Evolutionary conservation across 2,113 vertebrate genomes (phyloP).

Genomic region (Rhynchomys soricoides): DNA sequence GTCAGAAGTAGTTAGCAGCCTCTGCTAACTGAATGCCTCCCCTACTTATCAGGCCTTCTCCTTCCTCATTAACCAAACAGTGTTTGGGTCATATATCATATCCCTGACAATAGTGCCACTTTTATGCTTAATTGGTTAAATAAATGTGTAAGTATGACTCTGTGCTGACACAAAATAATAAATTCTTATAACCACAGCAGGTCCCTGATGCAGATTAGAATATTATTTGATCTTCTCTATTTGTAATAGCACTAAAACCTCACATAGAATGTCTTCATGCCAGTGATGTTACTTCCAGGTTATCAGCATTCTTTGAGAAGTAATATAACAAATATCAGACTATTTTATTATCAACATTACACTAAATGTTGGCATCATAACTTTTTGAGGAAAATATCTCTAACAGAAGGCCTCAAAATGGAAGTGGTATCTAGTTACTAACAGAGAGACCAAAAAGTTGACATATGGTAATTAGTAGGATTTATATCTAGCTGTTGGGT

Average conservation of each 20-base stretch:
- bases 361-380: neutral
- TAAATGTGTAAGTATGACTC: conserved; percentile 81
- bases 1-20: conserved; percentile 74
- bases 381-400: conserved; percentile 29
- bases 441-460: conserved; percentile 45
- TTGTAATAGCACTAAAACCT: conserved; percentile 55
- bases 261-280: conserved; percentile 49
- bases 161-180: conserved; percentile 67
- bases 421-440: conserved; percentile 12
- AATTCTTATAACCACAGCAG: conserved; percentile 33
- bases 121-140: conserved; percentile 85
- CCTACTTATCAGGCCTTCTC: conserved; percentile 73
- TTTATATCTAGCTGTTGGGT: conserved; percentile 66
- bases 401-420: neutral
- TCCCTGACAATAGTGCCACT: conserved; percentile 78
- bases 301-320: conserved; percentile 45
- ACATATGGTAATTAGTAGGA: conserved; percentile 50
- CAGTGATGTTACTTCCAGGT: neutral
- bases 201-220: conserved; percentile 38
- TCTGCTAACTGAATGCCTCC: conserved; percentile 74
- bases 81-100: conserved; percentile 80
- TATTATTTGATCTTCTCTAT: neutral
- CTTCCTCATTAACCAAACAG: conserved; percentile 83
- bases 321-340: neutral
- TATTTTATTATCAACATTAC: neutral